Evolutionary conservation across 2,113 vertebrate species (phyloP), one percentile per base, ranked within the genome.

Genomic region (Pogonocichla stellata): DNA sequence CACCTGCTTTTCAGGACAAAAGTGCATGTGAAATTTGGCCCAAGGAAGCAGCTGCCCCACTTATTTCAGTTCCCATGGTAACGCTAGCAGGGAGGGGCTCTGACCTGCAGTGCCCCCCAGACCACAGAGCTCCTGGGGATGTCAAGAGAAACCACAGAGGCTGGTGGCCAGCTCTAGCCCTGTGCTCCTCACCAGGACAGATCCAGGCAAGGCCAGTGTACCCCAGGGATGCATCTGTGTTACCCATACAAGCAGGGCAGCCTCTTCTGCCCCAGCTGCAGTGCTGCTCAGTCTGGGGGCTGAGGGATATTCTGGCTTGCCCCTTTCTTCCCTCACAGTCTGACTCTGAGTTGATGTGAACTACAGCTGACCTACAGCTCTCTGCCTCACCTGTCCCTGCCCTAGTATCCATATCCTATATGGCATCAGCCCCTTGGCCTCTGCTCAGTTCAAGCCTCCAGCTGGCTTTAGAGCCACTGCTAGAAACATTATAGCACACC

Each of bases 401-500:
- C 75, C 67, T 16, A 8, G 72, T 66, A 88, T 93, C 88, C 51
- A 67, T 92, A 96, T 95, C 85, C 93, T 96, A 78, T 71, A 89
- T 80, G 96, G 81, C 96, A 97, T 43, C 82, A 93, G 48, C 85
- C 87, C 88, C 94, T 96, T 92, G 94, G 96, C 96, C 86, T 65
- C 77, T 85, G 90, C 91, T 96, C 78, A 64, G 90, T 72, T 97
- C 93, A 96, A 97, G 95, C 72, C 86, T 96, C 97, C 97, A 95
- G 88, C 95, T 96, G 93, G 95, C 96, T 96, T 97, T 96, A 84
- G 42, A 33, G 90, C 90, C 91, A 54, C 97, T 98, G 97, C 86
- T 97, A 97, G 94, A 97, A 96, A 96, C 87, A 97, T 98, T 97
- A 97, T 93, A 92, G 97, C 97, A 97, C 98, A 98, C 97, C 98